A percentile compares a stretch with the other conserved stretches of the same genome.
Evolutionary conservation across 2,113 vertebrate species (phyloP).

Genomic region (Corydoras maculifer): DNA sequence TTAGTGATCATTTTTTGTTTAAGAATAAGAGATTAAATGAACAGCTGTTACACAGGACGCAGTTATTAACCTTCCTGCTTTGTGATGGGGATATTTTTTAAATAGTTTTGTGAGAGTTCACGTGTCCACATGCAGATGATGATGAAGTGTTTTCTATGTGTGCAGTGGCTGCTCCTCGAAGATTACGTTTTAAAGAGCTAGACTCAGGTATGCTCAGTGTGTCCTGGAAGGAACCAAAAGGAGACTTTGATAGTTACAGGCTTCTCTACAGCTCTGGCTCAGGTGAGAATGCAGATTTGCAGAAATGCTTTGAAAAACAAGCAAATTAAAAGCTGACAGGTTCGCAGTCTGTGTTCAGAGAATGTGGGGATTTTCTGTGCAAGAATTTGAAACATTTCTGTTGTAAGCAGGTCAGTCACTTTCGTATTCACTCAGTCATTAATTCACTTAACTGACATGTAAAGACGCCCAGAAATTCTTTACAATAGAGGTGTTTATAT

Average conservation of each 20-base stretch:
- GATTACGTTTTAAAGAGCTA: conserved; percentile 58
- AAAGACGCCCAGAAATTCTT: no score
- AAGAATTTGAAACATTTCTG: no score
- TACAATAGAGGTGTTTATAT: no score
- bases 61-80: not conserved
- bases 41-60: not conserved
- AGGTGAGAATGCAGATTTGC: conserved; percentile 49
- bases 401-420: no score
- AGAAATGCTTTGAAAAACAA: not conserved
- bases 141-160: not conserved
- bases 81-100: not conserved
- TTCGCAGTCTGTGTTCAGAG: no score
- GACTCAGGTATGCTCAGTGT: conserved; percentile 51
- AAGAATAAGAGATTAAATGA: not conserved
- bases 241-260: conserved; percentile 61
- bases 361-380: no score
- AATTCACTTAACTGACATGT: no score
- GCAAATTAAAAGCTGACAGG: no score
- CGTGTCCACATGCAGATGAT: not conserved
- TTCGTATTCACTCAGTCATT: no score
- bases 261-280: conserved; percentile 53
- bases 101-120: not conserved
- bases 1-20: not conserved
- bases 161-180: conserved; percentile 58
- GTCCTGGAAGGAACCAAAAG: conserved; percentile 66